Base-by-base conservation (phyloP, 2,888 invertebrate genomes). In the Shargacucullia verbasci region DNA sequence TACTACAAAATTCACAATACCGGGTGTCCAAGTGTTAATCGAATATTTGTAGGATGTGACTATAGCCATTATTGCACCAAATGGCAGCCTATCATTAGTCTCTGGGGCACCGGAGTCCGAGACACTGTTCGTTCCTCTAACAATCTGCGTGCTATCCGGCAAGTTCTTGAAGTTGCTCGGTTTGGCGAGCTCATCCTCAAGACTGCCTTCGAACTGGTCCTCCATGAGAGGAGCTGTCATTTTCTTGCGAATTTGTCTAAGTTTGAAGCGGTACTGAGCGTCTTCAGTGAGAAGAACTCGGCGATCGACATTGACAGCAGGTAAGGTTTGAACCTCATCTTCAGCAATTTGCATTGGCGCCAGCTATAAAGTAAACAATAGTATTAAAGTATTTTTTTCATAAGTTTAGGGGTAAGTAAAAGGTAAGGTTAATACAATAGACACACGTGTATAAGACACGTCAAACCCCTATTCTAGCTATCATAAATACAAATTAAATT, bases 41-140 rank as follows among this genome's bases (percentile, higher is more conserved):
- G 89, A 68, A 67, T 95, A 95, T 73, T 96, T 96, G 63, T 95
- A 94, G 0, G 95, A 95, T 7, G 95, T 94, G 0, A 95, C 95
- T 0, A 94, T 87, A 0, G 95, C 95, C 94, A 95, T 95, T n/a
- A 95, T 94, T 12, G 95, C 92, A 0, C 93, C 87, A 68, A 95
- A 95, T 0, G 95, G 95, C 0, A 95, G 84, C 14, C 93, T 83
- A 49, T 94, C 91, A 3, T 80, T 62, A 0, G 81, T 78, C 2
- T 85, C 73, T 0, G 39, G 3, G 1, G n/a, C 35, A 0, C 43
- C 34, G 2, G 59, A 13, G 0, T 85, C 86, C 0, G 83, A 74
- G 14, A 96, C 82, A n/a, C 92, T 89, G 0, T 81, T 78, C 0
- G 84, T 79, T 0, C 95, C 96, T 59, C 94, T 86, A 0, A 96